Percentiles rank a stretch among this genome's conserved stretches.
These are phyloP conservation scores for Leontopithecus rosalia DNA, from an alignment of 2,797 vertebrate genomes.

Conservation along the genomic window DNA sequence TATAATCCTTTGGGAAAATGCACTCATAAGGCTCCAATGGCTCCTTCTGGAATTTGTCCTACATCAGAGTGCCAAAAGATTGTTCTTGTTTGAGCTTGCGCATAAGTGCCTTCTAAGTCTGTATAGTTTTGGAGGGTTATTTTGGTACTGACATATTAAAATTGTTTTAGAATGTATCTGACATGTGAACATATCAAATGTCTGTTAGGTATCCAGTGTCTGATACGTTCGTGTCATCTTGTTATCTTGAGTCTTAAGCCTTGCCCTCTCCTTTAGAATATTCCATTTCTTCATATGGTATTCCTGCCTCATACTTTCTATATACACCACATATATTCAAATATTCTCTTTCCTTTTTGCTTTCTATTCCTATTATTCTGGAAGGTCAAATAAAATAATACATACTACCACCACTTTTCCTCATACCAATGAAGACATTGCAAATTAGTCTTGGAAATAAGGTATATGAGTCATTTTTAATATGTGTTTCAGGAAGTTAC, in stretches of 20 bases:
- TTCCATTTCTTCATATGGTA: not conserved
- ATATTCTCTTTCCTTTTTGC: not conserved
- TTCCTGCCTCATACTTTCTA: not conserved
- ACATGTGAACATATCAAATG: not conserved
- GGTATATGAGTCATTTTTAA: not conserved
- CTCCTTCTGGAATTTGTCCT: slow-evolving; percentile 45
- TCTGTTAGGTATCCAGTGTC: not conserved
- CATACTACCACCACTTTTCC: not conserved
- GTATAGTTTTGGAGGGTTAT: not conserved
- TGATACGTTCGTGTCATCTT: not conserved
- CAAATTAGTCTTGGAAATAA: not conserved
- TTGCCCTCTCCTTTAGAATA: not conserved
- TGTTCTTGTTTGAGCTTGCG: not conserved
- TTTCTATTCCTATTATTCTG: not conserved
- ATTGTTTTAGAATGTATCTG: not conserved
- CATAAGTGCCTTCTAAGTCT: slow-evolving; percentile 1
- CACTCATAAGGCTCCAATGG: not conserved
- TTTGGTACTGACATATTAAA: slow-evolving; percentile 29
- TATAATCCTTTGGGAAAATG: slow-evolving; percentile 66
- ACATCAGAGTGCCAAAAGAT: slow-evolving; percentile 35
- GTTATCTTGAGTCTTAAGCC: not conserved
- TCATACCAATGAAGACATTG: not conserved
- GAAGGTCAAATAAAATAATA: not conserved
- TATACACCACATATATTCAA: not conserved
- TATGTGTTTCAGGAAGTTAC: not conserved